Evolutionary conservation across 2,113 vertebrate species (phyloP), one percentile per base, ranked within the genome.

Genomic region (Oryzias melastigma): DNA sequence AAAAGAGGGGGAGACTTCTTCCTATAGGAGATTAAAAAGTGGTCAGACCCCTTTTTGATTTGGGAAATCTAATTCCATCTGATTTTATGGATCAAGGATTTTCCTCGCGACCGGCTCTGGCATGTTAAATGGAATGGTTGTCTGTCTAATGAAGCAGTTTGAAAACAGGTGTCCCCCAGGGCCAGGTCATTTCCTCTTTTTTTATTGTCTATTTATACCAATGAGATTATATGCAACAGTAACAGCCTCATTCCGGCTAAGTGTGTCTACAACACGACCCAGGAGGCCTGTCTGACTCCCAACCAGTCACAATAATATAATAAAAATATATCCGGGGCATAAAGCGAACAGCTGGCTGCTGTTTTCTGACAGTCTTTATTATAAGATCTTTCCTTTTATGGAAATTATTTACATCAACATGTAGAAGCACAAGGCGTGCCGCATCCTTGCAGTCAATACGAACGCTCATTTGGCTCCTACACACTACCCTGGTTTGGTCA

Each of bases 61-160:
- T 85, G 83, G 22, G 78, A 71, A 81, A 66, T 57, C 71, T 40
- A 79, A 27, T 85, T 88, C 79, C 80, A 83, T 85, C 84, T 82
- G 82, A 88, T 88, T 90, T 85, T 82, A 85, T 83, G 86, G 85
- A 86, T 90, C 86, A 88, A 86, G 72, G 69, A 78, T 75, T 71
- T 75, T 75, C 72, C 67, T 44, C 78, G 85, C 80, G 80, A 80
- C 74, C 72, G 54, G 62, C 52, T 56, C 59, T 69, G 68, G 71
- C 80, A 75, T 76, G 78, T 77, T 82, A 88, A 90, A 86, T 76
- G 73, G 71, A 89, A 85, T 75, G 65, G 71, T 68, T 83, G 81
- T 85, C 82, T 85, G 61, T 79, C 75, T 87, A 88, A 88, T 86
- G 82, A 88, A 82, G 72, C 77, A 57, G 64, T 81, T 81, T 86